Evolutionary conservation across 2,113 vertebrate genomes (phyloP), one percentile per base, ranked within the genome.

Genomic region (Notothenia rossii): DNA sequence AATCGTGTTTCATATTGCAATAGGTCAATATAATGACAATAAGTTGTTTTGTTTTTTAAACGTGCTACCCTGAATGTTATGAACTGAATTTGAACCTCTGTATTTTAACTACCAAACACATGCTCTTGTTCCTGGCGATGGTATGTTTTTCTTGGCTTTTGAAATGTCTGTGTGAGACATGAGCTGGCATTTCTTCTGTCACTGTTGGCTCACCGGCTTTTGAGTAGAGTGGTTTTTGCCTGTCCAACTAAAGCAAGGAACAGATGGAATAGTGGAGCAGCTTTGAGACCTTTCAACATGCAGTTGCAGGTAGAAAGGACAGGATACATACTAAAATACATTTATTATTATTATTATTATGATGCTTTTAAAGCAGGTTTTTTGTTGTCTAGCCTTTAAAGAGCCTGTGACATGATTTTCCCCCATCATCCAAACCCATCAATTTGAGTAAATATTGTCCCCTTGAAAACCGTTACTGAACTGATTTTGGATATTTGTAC

Each of bases 101-200:
- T 56, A n/a, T 49, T 69, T 58, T 33, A 45, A 49, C 11, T n/a
- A 10, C 11, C 0, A 10, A 62, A 58, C 33, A 75, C 48, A 22
- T 4, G 0, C 10, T 22, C 36, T 17, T 60, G 22, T 64, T 43
- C n/a, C 20, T 70, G 7, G 7, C 29, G 2, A 2, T 48, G n/a
- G 1, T 43, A 71, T 58, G 7, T 80, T 56, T 40, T 77, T 45
- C n/a, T 72, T 20, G 22, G 12, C 33, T 4, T 20, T 61, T 45
- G 45, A 15, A 13, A 59, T 60, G 45, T 73, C 13, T 69, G 15
- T 56, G 70, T 48, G 40, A 63, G 51, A 63, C 9, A 50, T 54
- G 15, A 50, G 56, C 45, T 60, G 61, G n/a, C n/a, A 45, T 60
- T 14, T 14, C 25, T 15, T 65, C 17, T 70, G 46, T 67, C n/a